phyloP scores from a whole-genome alignment of 2,797 vertebrate genomes.

The Menidia menidia region DNA sequence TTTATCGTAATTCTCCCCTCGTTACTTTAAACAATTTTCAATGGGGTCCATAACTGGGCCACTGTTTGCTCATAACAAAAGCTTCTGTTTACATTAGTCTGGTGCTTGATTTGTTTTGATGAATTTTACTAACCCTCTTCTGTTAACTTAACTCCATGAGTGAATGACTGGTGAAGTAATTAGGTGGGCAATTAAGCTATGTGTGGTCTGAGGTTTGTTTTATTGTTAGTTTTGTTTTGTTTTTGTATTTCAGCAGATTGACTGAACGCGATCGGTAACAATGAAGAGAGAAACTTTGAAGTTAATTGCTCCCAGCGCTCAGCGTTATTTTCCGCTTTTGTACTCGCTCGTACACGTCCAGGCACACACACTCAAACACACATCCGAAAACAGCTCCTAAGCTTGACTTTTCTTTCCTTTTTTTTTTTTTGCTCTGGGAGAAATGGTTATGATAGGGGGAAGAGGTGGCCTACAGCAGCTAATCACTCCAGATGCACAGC shows the following conservation, averaged over 20 bases:
- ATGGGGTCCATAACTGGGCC: constrained; percentile 4
- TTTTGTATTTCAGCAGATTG: constrained; percentile 65
- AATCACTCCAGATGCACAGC: constrained; percentile 73
- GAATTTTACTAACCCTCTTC: constrained; percentile 34
- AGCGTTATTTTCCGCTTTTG: constrained; percentile 56
- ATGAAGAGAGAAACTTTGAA: constrained; percentile 58
- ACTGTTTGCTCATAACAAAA: constrained; percentile 2
- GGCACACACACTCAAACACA: constrained; percentile 17
- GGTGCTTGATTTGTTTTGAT: constrained; percentile 63
- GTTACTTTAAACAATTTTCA: not conserved
- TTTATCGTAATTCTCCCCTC: not conserved
- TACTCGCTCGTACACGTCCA: constrained; percentile 5
- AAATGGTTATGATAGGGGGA: constrained; percentile 42
- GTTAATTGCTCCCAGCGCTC: constrained; percentile 81
- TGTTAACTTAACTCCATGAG: constrained; percentile 46
- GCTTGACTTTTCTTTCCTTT: constrained; percentile 23
- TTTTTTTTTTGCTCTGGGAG: constrained; percentile 44
- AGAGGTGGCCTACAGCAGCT: constrained; percentile 69
- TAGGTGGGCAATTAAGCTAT: constrained; percentile 67
- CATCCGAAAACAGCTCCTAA: constrained; percentile 17
- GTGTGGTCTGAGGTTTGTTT: constrained; percentile 68
- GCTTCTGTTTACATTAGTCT: constrained; percentile 55
- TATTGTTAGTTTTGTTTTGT: constrained; percentile 70
- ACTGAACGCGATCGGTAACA: constrained; percentile 60
- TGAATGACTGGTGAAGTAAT: constrained; percentile 59